Conservation (phyloP, 1,140 invertebrate species). For the Eriosoma lanigerum region DNA sequence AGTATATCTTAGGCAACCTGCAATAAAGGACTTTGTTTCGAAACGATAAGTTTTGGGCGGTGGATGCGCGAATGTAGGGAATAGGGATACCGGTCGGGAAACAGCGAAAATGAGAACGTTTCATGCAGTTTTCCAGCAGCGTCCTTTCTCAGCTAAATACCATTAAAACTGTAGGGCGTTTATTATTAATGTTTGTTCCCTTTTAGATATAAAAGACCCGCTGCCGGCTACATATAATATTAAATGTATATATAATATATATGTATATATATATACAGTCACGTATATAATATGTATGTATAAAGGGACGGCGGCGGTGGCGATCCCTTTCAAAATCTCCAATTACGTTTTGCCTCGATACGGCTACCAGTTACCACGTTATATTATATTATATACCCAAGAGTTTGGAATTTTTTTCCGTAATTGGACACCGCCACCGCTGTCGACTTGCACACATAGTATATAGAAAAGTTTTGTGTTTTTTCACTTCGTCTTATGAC, state of each 20-base stretch:
- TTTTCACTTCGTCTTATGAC: neutral
- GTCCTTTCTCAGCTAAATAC: constrained; percentile 6
- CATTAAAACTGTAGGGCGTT: constrained; percentile 49
- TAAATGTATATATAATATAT: neutral
- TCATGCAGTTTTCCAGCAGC: neutral
- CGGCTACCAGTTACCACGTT: constrained; percentile 11
- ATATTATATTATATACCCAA: neutral
- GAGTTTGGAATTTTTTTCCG: constrained; percentile 48
- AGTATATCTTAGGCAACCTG: no score
- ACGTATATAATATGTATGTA: no score
- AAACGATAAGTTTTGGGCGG: no score
- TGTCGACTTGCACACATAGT: neutral
- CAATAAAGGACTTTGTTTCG: no score
- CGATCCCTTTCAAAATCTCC: constrained; percentile 51
- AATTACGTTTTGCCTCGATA: constrained; percentile 45
- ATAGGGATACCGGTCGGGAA: no score
- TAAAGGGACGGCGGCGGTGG: neutral
- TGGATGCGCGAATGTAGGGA: no score
- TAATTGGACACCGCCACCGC: constrained; percentile 44
- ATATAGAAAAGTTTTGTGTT: constrained; percentile 32
- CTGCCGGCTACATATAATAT: constrained; percentile 20
- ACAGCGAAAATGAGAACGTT: no score
- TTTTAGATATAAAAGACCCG: constrained; percentile 32
- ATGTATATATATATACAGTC: constrained; percentile 8
- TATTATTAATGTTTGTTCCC: constrained; percentile 52